phyloP scores from a whole-genome alignment of 1,140 invertebrate genomes.

The Campodea augens region DNA sequence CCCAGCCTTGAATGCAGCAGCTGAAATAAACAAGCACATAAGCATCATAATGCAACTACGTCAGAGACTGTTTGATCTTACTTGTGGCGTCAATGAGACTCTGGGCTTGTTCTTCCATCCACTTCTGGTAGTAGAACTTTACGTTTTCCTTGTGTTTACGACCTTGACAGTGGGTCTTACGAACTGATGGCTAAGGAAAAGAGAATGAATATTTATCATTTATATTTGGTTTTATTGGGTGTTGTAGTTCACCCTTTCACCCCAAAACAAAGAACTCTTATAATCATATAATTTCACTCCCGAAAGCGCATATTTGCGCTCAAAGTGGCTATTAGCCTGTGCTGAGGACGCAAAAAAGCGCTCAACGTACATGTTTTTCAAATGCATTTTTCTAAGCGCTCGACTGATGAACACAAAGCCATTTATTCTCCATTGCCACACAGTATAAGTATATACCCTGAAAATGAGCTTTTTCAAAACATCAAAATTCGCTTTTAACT shows the following conservation, averaged over 20 bases:
- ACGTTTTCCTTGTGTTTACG: slow-evolving; percentile 99
- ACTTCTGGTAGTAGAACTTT: slow-evolving; percentile 98
- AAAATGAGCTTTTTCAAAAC: too few species aligned
- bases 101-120: slow-evolving; percentile 99
- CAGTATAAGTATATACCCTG: too few species aligned
- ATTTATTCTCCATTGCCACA: too few species aligned
- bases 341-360: too few species aligned
- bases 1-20: slow-evolving; percentile 82
- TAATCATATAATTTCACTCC: neutral
- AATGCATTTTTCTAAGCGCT: too few species aligned
- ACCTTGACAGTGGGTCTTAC: slow-evolving; percentile 98
- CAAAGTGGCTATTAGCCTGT: too few species aligned
- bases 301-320: neutral
- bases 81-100: slow-evolving; percentile 95
- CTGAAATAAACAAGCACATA: slow-evolving; percentile 30
- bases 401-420: too few species aligned
- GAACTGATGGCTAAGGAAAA: slow-evolving; percentile 59
- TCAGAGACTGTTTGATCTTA: slow-evolving; percentile 21
- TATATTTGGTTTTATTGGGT: too few species aligned
- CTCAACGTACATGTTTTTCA: too few species aligned
- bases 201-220: slow-evolving; percentile 11
- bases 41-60: slow-evolving; percentile 3
- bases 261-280: slow-evolving; percentile 3
- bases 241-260: too few species aligned
- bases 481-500: too few species aligned